These are phyloP conservation scores for Eretmocerus hayati DNA, from an alignment of 2,888 invertebrate genomes.

Conservation along the genomic window DNA sequence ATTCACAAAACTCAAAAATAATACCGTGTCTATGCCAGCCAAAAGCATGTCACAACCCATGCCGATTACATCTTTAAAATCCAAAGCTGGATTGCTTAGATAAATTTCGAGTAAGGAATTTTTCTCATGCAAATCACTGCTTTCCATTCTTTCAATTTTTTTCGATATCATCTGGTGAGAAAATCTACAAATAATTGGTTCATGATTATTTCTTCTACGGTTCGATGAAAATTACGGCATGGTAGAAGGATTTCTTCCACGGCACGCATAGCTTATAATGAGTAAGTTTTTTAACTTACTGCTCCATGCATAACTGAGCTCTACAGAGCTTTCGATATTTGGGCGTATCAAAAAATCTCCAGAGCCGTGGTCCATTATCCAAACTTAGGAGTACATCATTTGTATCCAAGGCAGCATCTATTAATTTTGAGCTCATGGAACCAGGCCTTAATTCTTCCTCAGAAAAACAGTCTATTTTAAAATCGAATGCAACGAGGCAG, in stretches of 20 bases:
- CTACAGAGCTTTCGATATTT: slow-evolving; percentile 60
- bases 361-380: slow-evolving; percentile 64
- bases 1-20: slow-evolving; percentile 29
- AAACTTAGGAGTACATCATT: slow-evolving; percentile 64
- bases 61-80: slow-evolving; percentile 73
- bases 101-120: slow-evolving; percentile 62
- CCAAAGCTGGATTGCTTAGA: slow-evolving; percentile 60
- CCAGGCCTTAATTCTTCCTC: slow-evolving; percentile 51
- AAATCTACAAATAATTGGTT: slow-evolving; percentile 50
- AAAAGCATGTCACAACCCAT: slow-evolving; percentile 77
- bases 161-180: slow-evolving; percentile 59
- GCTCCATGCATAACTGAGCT: slow-evolving; percentile 68
- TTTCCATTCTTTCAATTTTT: slow-evolving; percentile 51
- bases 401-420: slow-evolving; percentile 65
- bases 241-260: no score
- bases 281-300: no score
- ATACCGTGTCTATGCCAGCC: slow-evolving; percentile 82
- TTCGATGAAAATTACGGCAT: no score
- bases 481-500: slow-evolving; percentile 64
- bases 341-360: slow-evolving; percentile 68
- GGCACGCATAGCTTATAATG: no score
- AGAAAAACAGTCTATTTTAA: slow-evolving; percentile 62
- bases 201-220: no score
- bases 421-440: slow-evolving; percentile 62
- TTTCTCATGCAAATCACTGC: slow-evolving; percentile 24